Evolutionary conservation across 2,888 invertebrate species (phyloP), one percentile per base, ranked within the genome.

Genomic region (Stenichneumon culpator): DNA sequence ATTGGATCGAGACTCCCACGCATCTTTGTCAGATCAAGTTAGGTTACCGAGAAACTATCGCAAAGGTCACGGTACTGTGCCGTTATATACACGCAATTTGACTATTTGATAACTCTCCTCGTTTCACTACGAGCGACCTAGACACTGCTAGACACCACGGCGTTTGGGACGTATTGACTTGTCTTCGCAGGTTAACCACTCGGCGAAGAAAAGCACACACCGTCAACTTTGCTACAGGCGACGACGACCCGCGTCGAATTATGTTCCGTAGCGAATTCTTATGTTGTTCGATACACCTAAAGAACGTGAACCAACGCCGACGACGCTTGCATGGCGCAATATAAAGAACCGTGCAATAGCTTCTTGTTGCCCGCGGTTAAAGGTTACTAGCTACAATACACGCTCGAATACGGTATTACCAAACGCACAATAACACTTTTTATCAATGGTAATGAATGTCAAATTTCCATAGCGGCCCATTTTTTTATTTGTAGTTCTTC

Each of bases 371-470:
- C 22, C 68, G 65, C 74, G 85, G 85, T 69, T 85, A 85, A 82
- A 85, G 85, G 85, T 85, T 73, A 82, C 73, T 78, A 28, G n/a
- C 72, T 74, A 79, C 78, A 81, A 84, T 82, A 72, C 54, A 32
- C 60, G 9, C 60, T 16, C 25, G 63, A 68, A 63, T 47, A 60
- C 52, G 22, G 75, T 54, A 74, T 79, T 68, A 67, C 57, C 57
- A 68, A 69, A 22, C 54, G 60, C 50, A 83, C 83, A 84, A 84
- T 82, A 74, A 73, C 57, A 69, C 57, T 79, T 65, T 69, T 77
- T 50, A 44, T 83, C 83, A 47, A 70, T 79, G 57, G 44, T 79
- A 75, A 39, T 75, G 72, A 74, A 32, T 74, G n/a, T 39, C 44
- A 22, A 60, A 83, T 86, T 77, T 83, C 73, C 78, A 79, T 83